These are phyloP conservation scores for Heliconius sara DNA, from an alignment of 2,888 invertebrate species.

Conservation along the genomic window DNA sequence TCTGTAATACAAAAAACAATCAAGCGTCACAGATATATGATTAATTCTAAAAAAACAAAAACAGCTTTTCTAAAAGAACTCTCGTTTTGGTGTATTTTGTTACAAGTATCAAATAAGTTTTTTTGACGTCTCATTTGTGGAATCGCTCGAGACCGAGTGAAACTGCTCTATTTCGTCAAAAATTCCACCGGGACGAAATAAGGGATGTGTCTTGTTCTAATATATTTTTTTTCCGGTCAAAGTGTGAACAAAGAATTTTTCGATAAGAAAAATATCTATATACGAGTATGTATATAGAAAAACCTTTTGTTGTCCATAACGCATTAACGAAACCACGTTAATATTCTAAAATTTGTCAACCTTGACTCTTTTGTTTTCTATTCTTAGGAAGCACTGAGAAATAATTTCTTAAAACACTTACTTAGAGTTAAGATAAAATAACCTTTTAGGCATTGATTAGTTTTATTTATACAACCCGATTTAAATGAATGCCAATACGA, in stretches of 20 bases:
- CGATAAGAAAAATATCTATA: slow-evolving; percentile 6
- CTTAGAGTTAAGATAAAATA: too few relatives aligned
- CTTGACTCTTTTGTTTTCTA: too few relatives aligned
- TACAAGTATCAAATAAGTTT: background rate
- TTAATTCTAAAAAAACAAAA: background rate
- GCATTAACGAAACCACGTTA: too few relatives aligned
- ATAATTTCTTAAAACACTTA: too few relatives aligned
- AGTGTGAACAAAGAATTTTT: background rate
- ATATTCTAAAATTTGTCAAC: too few relatives aligned
- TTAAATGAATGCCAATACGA: background rate
- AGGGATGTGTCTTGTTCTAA: background rate
- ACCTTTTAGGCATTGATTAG: too few relatives aligned
- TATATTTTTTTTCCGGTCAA: slow-evolving; percentile 1
- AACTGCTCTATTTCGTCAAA: slow-evolving; percentile 14
- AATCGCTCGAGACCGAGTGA: slow-evolving; percentile 24
- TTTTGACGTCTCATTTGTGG: slow-evolving; percentile 28
- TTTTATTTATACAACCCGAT: too few relatives aligned
- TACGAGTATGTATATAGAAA: background rate
- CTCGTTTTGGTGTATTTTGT: slow-evolving; percentile 11
- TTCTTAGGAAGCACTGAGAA: too few relatives aligned
- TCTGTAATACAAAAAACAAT: background rate
- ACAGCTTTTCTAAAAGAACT: background rate
- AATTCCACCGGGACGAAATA: slow-evolving; percentile 9
- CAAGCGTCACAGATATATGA: background rate
- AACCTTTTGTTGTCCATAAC: too few relatives aligned